Percentiles rank a stretch among this genome's conserved stretches.
phyloP scores from a whole-genome alignment of 1,140 invertebrate species.

The Lethocerus indicus region DNA sequence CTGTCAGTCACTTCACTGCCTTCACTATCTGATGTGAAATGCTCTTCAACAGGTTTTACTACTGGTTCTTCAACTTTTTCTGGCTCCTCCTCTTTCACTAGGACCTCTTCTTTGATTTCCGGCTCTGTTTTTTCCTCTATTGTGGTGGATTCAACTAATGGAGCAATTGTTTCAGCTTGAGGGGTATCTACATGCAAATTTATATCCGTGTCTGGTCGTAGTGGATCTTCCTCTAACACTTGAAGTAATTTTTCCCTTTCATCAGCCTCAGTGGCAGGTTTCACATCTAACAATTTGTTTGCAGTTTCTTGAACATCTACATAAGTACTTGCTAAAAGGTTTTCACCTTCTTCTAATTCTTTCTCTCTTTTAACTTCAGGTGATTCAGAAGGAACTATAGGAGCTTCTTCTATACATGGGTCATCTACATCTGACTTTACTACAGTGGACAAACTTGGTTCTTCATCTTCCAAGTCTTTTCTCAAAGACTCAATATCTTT shows the following conservation, averaged over 20 bases:
- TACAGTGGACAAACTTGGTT: background rate
- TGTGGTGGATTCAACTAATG: constrained; percentile 17
- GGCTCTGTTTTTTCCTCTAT: background rate
- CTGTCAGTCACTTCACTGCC: constrained; percentile 2
- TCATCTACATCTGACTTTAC: background rate
- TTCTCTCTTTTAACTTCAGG: background rate
- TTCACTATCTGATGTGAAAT: constrained; percentile 11
- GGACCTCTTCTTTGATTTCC: constrained; percentile 19
- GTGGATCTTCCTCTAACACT: no score
- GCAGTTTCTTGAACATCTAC: background rate
- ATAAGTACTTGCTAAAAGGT: constrained; percentile 6
- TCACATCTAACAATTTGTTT: no score
- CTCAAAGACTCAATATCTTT: constrained; percentile 9
- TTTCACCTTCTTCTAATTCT: background rate
- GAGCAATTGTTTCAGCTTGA: constrained; percentile 5
- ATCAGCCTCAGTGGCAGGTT: constrained; percentile 1
- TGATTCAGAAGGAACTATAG: no score
- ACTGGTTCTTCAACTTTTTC: constrained; percentile 20
- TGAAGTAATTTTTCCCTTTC: no score
- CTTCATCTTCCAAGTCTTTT: constrained; percentile 11
- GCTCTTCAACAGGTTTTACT: background rate
- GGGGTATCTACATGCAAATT: constrained; percentile 16
- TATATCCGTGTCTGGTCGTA: background rate
- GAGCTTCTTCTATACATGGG: no score
- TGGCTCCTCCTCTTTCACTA: background rate